Base-by-base conservation (phyloP, 2,888 invertebrate genomes). In the Tetragnatha montana region DNA sequence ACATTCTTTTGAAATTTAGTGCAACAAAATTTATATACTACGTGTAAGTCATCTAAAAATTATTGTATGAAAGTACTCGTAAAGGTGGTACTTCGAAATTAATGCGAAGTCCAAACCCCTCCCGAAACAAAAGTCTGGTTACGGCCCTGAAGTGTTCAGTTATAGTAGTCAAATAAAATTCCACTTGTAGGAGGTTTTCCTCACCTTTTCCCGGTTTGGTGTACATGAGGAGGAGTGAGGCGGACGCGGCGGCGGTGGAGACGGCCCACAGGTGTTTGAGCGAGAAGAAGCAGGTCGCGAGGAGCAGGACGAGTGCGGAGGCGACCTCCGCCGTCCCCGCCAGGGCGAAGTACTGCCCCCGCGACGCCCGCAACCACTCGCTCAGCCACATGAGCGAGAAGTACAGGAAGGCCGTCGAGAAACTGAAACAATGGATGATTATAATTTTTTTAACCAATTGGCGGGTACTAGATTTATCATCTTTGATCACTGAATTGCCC, bases 291-390 rank as follows among this genome's bases (percentile, higher is more conserved):
- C 79, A 84, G 73, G 82, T 51, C 6, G 75, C n/a, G 51, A 88
- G 84, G 22, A 88, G 80, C 6, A 84, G 35, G 14, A 88, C 14
- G 17, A 88, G 17, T 0, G 75, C 22, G 7, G 88, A 35, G 10
- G 88, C 84, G 0, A 88, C 49, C 17, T 88, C 88, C 17, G 88
- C 81, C 6, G 88, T 84, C 12, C 84, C 84, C n/a, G 73, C 70
- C 69, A 88, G 14, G 12, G 88, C 79, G 19, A 83, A 80, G 49
- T n/a, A 69, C 8, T 35, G 60, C 7, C 75, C 80, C 8, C 83
- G 50, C 17, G 79, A 35, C 6, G 8, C 21, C 8, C n/a, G 68
- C 7, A 80, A 17, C 88, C 88, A 88, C 7, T 88, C 88, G 6
- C 80, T 70, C 17, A 80, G 80, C 35, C 80, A 84, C 8, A 69